Evolutionary conservation across 1,140 invertebrate species (phyloP), one percentile per base, ranked within the genome.

Genomic region (Penaeus vannamei): DNA sequence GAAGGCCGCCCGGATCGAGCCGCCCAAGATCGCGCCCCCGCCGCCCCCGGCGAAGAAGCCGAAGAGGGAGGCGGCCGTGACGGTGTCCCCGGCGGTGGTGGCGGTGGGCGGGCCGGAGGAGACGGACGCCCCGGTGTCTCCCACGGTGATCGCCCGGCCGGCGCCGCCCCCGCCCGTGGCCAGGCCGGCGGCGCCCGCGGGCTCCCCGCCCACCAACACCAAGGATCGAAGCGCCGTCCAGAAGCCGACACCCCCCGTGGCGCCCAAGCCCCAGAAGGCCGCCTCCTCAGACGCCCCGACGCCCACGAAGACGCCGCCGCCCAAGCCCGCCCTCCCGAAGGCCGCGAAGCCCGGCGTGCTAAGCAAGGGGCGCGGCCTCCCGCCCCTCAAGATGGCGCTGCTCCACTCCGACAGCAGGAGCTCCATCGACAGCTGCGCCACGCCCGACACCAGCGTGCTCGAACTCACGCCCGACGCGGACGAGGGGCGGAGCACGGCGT

Each of bases 11-110:
- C 29, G 22, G 59, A 36, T 64, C 17, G 29, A 85, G 22, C 60
- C 64, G 0, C 83, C 83, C 14, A 85, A 29, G 36, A 85, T 72
- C 29, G 61, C 83, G 14, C 82, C 82, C 3, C 83, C 83, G 4
- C 83, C 64, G 22, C 62, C 83, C 26, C 29, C 23, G 17, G n/a
- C 20, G 53, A 53, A 53, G 12, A 53, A 53, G 53, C 53, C 53
- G 17, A 53, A 53, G 53, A 8, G 53, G 53, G 53, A 53, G 53
- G 53, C 5, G 53, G 53, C 12, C 17, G 53, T 12, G 0, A 17
- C 17, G 1, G 53, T 53, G 5, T 53, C 53, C 53, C 53, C 53
- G 12, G 53, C 17, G 53, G 53, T 17, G 53, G 53, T 17, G 53
- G 0, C 53, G 12, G 10, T 17, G 53, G 53, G 53, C 17, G 53